A percentile compares a stretch with the other conserved stretches of the same genome.
phyloP scores from a whole-genome alignment of 2,797 vertebrate genomes.

The Dromococcyx pavoninus region DNA sequence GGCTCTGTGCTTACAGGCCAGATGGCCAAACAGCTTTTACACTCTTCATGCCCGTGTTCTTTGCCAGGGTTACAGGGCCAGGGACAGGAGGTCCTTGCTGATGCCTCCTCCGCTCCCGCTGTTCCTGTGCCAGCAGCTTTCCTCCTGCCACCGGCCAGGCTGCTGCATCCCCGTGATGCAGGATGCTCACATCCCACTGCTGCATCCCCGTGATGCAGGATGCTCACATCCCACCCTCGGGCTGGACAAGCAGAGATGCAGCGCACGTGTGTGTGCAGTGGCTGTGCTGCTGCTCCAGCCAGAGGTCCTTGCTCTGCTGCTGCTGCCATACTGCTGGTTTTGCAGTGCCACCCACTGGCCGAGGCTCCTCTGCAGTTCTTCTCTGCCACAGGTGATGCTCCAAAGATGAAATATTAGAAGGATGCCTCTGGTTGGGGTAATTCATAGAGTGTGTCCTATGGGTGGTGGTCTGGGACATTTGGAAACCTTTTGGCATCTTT shows the following conservation, averaged over 20 bases:
- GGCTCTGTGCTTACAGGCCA: background rate
- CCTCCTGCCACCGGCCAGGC: background rate
- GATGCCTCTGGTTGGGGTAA: background rate
- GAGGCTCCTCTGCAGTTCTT: background rate
- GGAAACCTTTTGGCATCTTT: background rate
- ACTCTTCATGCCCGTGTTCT: background rate
- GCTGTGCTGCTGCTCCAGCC: background rate
- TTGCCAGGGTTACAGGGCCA: background rate
- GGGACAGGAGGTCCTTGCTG: background rate
- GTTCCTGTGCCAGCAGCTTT: background rate
- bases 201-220: too few species aligned
- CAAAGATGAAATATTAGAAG: background rate
- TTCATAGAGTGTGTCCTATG: fast-evolving
- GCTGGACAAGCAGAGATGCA: background rate
- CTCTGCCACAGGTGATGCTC: background rate
- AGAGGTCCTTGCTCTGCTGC: background rate
- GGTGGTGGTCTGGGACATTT: background rate
- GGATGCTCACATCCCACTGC: fast-evolving
- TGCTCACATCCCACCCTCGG: too few species aligned
- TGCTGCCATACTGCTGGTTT: conserved; percentile 2
- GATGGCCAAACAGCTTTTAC: background rate
- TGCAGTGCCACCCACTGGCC: conserved; percentile 59
- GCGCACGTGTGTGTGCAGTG: background rate
- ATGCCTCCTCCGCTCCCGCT: background rate
- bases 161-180: background rate